Evolutionary conservation across 2,888 invertebrate species (phyloP), one percentile per base, ranked within the genome.

Genomic region (Drosophila leonis): DNA sequence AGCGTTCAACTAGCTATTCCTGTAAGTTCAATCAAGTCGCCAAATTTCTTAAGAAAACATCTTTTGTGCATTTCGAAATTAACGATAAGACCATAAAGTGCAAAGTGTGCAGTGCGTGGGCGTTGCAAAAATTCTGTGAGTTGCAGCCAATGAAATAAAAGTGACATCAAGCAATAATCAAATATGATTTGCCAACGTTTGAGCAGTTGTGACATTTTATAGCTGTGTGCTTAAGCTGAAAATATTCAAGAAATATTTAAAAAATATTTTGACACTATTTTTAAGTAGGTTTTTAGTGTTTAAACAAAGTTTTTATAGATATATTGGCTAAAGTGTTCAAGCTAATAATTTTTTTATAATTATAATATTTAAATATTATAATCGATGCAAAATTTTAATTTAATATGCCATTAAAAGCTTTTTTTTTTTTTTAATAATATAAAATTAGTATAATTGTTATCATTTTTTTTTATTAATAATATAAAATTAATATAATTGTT

Each of bases 11-110:
- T 37, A 82, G 46, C 69, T 39, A 63, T 65, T 74, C 61, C 57
- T 65, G 76, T 76, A 78, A 78, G 78, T 78, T 75, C 18, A 72
- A 65, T 63, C 39, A 41, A 73, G 72, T 71, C 72, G 48, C 54
- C 54, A 55, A 31, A 33, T 55, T 29, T 48, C 29, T n/a, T 35
- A 13, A 35, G 20, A 39, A 31, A 41, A 68, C 42, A 44, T 37
- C 42, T 24, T 20, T 33, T 35, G 37, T 48, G 42, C 56, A 59
- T 54, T 75, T 59, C 41, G 13, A 60, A 46, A 15, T 15, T 27
- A 33, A 39, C 29, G 12, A 42, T 37, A 27, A 27, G 9, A 18
- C 60, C n/a, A 6, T 35, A 39, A 27, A 29, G 42, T 73, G 44
- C 37, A 55, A 24, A 39, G 55, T 61, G 55, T 61, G 55, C 39